These are phyloP conservation scores for Epicampocera succincta DNA, from an alignment of 2,888 invertebrate species.

Conservation along the genomic window DNA sequence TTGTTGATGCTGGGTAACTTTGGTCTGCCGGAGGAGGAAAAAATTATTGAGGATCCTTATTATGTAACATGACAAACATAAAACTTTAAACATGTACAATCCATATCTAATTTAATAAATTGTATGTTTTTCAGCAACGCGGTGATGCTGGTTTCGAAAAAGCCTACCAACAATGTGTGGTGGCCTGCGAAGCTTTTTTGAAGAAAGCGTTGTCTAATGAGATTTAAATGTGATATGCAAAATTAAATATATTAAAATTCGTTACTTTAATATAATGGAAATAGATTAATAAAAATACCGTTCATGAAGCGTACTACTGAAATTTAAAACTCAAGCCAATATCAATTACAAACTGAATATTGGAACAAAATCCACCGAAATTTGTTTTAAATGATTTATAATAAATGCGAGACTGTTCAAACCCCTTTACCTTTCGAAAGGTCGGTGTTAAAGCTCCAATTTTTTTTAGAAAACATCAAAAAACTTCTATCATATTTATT, in stretches of 20 bases:
- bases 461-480: no score
- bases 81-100: not conserved
- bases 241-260: not conserved
- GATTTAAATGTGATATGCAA: constrained; percentile 61
- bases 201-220: constrained; percentile 77
- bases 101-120: not conserved
- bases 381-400: no score
- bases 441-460: no score
- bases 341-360: no score
- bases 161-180: constrained; percentile 88
- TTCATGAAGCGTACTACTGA: not conserved
- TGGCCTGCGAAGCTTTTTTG: constrained; percentile 86
- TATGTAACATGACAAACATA: constrained; percentile 84
- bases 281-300: not conserved
- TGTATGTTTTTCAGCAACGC: constrained; percentile 83
- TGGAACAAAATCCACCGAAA: no score
- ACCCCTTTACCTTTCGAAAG: no score
- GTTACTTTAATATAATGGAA: no score
- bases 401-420: no score
- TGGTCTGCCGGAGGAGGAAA: constrained; percentile 89
- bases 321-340: no score
- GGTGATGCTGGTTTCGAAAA: constrained; percentile 88
- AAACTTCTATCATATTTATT: no score
- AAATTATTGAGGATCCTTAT: constrained; percentile 94
- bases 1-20: constrained; percentile 92